These are phyloP conservation scores for Archips crataeganus DNA, from an alignment of 2,888 invertebrate species.

Conservation along the genomic window DNA sequence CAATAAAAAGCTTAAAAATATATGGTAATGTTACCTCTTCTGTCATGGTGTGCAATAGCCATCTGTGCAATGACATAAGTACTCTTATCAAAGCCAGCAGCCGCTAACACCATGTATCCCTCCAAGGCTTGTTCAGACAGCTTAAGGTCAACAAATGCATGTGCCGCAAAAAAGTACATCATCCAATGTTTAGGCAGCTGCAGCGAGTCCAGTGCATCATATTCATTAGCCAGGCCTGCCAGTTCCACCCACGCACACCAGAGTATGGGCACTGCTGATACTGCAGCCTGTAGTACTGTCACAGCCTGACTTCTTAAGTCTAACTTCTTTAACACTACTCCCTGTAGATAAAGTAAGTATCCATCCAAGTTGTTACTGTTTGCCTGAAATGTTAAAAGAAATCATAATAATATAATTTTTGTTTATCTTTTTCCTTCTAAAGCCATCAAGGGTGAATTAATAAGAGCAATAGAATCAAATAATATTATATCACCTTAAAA, in stretches of 20 bases:
- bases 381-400: constrained; percentile 60
- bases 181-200: constrained; percentile 96
- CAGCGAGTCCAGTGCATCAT: constrained; percentile 89
- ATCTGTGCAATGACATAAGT: constrained; percentile 96
- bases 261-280: constrained; percentile 92
- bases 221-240: constrained; percentile 93
- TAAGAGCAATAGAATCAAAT: background rate
- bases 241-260: constrained; percentile 99
- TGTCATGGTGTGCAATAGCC: constrained; percentile 96
- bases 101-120: constrained; percentile 91
- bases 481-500: constrained; percentile 69
- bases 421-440: too few species aligned
- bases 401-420: background rate
- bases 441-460: background rate
- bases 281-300: constrained; percentile 91
- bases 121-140: constrained; percentile 95
- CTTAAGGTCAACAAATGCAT: constrained; percentile 95
- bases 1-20: too few species aligned
- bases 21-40: constrained; percentile 88
- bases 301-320: constrained; percentile 92
- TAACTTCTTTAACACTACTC: constrained; percentile 94
- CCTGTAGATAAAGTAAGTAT: constrained; percentile 95
- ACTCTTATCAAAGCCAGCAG: constrained; percentile 94
- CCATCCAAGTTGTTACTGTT: constrained; percentile 92
- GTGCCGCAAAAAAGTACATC: constrained; percentile 95